Base-by-base conservation (phyloP, 2,888 invertebrate species). In the Helleia helle region DNA sequence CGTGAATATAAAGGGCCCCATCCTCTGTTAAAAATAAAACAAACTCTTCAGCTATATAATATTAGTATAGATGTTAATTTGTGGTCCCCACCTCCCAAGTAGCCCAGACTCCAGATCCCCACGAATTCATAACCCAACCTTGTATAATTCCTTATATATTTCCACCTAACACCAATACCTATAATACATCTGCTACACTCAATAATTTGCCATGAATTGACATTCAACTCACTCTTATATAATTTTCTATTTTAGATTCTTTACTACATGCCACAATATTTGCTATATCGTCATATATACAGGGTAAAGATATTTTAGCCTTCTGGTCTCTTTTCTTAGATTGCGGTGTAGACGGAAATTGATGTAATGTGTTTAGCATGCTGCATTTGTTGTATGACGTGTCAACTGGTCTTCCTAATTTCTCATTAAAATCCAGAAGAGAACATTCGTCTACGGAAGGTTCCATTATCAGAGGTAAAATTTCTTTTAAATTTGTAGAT, bases 391-490 rank as follows among this genome's bases (percentile, higher is more conserved):
- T 63, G 31, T 62, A 65, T 0, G 66, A 54, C 0, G 55, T 42
- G 7, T 71, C 70, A 0, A 60, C 50, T 2, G 58, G 58, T 14
- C 60, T 60, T 29, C 66, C 68, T 0, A 83, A 55, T 40, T 75
- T 79, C 42, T 80, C 77, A 2, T 71, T 79, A 49, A 65, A 68
- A 6, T 75, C 72, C 17, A 79, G 42, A 37, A 79, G 49, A 1
- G 65, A 67, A 40, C 58, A 53, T 15, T 69, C 65, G 8, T 65
- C 56, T 3, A 48, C 44, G 1, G 61, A 56, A 0, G 64, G 54
- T 38, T 74, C 66, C 6, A 77, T 47, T 22, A 77, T 59, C 1
- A 61, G 43, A 0, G 74, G 68, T 1, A 83, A 48, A 0, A 77
- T 50, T 8, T 53, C 34, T 1, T 53, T 45, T 1, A 73, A 42